Evolutionary conservation across 2,888 invertebrate species (phyloP), one percentile per base, ranked within the genome.

Genomic region (Volucella zonaria): DNA sequence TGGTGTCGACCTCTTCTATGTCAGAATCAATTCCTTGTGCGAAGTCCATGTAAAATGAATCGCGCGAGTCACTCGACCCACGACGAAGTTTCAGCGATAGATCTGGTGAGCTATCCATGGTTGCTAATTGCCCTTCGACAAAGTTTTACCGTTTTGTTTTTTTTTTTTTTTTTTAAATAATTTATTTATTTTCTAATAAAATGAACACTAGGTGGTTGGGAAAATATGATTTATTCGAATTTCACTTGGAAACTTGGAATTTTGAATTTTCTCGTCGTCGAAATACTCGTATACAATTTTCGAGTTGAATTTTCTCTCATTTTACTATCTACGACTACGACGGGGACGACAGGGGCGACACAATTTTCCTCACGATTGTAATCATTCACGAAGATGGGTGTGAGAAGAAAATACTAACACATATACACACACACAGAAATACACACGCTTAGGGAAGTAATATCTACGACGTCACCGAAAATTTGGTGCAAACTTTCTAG

Each of bases 41-140:
- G 91, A 97, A 96, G 92, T 97, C 96, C 96, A 97, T 96, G 90
- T 97, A 97, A 91, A 96, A 97, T 73, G 96, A 96, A 92, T 97
- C 97, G 87, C 96, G 93, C 45, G 97, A 97, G 92, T 96, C 97
- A 90, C 96, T 96, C 47, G 96, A 96, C 67, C 96, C 96, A 79
- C 96, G 94, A 88, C 97, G 94, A 90, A 97, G 92, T 92, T 96
- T 96, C 87, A 97, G 93, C 93, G 96, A 96, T 92, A 97, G 93
- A 92, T 97, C 96, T 86, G 96, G 96, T 80, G 96, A 96, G 91
- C 96, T 96, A 93, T 97, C 96, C 93, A 92, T 92, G 68, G 31
- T 68, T 81, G 61, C 38, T 52, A 64, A 42, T 42, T 66, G 40
- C 59, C 61, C 59, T 52, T 10, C 45, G 66, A 59, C 45, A 38